Evolutionary conservation across 1,140 invertebrate genomes (phyloP).

Genomic region (Calliopsis andreniformis): DNA sequence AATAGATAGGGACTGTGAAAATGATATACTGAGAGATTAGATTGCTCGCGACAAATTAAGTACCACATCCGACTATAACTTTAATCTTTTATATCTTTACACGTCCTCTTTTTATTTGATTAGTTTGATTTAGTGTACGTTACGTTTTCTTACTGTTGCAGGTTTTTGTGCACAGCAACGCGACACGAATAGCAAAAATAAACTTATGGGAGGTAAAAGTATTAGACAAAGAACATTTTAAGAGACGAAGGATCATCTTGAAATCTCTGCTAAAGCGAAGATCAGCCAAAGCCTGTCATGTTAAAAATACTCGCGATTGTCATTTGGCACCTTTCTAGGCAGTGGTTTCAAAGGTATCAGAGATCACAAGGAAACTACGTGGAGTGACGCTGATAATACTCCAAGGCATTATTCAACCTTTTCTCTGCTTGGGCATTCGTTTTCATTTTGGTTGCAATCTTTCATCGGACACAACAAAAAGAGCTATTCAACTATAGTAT

Average conservation of each 20-base stretch:
- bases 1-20: no score
- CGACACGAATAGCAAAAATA: no score
- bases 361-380: slow-evolving; percentile 1
- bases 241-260: neutral
- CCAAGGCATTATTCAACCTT: slow-evolving; percentile 28
- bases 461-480: slow-evolving; percentile 4
- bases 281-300: neutral
- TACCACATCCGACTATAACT: no score
- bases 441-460: slow-evolving; percentile 31
- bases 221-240: no score
- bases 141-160: no score
- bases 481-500: neutral
- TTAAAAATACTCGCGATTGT: slow-evolving; percentile 15
- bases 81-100: no score
- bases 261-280: neutral
- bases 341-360: slow-evolving; percentile 31
- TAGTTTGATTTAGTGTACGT: no score
- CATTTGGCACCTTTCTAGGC: slow-evolving; percentile 21
- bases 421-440: slow-evolving; percentile 42
- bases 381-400: slow-evolving; percentile 37
- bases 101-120: no score
- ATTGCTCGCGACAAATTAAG: no score
- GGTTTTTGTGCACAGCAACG: no score
- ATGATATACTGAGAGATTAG: no score
- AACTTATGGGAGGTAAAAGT: no score